Evolutionary conservation across 2,113 vertebrate genomes (phyloP).

Genomic region (Ancistrus triradiatus): DNA sequence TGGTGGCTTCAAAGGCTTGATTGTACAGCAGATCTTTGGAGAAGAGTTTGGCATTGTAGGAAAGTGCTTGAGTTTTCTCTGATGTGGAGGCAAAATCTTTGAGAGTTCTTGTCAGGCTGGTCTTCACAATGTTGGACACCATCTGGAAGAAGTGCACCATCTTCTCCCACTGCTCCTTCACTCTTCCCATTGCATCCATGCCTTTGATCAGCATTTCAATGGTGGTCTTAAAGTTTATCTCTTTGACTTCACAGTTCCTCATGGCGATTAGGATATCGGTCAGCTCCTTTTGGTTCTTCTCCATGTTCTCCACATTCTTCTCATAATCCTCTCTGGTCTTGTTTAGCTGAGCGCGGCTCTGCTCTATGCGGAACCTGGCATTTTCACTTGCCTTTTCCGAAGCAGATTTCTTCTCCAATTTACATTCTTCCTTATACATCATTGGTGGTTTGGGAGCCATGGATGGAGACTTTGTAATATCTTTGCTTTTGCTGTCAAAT

Average conservation of each 20-base stretch:
- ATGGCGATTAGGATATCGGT: slow-evolving; percentile 39
- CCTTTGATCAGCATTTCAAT: background rate
- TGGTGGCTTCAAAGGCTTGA: slow-evolving; percentile 49
- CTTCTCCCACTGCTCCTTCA: slow-evolving; percentile 51
- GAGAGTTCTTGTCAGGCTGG: slow-evolving; percentile 39
- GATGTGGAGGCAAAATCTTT: slow-evolving; percentile 32
- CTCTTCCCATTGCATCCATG: background rate
- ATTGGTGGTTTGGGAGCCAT: slow-evolving; percentile 30
- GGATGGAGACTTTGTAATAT: slow-evolving; percentile 13
- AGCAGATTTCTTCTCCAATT: background rate
- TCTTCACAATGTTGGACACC: slow-evolving; percentile 46
- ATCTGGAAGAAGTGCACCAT: slow-evolving; percentile 54
- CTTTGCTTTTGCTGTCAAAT: slow-evolving; percentile 41
- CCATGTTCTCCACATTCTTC: slow-evolving; percentile 39
- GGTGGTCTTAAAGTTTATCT: slow-evolving; percentile 46
- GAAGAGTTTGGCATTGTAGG: slow-evolving; percentile 29
- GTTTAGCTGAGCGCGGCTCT: background rate
- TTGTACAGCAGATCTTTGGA: slow-evolving; percentile 50
- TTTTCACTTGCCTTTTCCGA: background rate
- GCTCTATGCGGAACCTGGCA: background rate
- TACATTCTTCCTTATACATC: slow-evolving; percentile 17
- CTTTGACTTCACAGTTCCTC: slow-evolving; percentile 38
- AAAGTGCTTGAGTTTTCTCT: background rate
- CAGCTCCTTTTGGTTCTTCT: slow-evolving; percentile 48
- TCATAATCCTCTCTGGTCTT: slow-evolving; percentile 35